phyloP scores from a whole-genome alignment of 2,888 invertebrate species.

The Pseudococcus longispinus region DNA sequence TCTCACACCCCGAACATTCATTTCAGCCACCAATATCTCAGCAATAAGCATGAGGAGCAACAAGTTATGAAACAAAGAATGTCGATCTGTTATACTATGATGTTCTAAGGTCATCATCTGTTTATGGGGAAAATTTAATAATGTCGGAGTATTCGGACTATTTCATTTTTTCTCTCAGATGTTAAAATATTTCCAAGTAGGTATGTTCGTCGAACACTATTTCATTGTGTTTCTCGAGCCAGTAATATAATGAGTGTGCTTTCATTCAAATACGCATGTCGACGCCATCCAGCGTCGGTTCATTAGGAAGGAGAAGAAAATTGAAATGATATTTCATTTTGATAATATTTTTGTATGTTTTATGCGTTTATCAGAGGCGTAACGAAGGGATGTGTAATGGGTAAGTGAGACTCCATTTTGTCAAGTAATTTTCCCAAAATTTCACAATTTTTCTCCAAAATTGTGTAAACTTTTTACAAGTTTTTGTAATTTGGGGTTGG shows the following conservation, averaged over 20 bases:
- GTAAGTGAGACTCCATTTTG: too few relatives aligned
- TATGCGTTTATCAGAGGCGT: too few relatives aligned
- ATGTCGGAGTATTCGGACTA: slow-evolving; percentile 20
- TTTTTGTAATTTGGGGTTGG: too few relatives aligned
- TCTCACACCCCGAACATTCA: not conserved
- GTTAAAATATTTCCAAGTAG: not conserved
- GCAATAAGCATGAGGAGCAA: slow-evolving; percentile 13
- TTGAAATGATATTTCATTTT: too few relatives aligned
- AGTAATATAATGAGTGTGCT: not conserved
- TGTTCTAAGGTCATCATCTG: not conserved
- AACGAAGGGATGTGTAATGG: too few relatives aligned
- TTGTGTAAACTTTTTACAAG: too few relatives aligned
- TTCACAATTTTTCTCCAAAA: too few relatives aligned
- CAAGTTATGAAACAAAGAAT: slow-evolving; percentile 32
- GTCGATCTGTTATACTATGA: not conserved
- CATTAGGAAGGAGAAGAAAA: too few relatives aligned
- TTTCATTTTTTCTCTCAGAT: slow-evolving; percentile 7
- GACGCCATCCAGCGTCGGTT: too few relatives aligned
- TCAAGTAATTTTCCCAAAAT: too few relatives aligned
- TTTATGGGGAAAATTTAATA: slow-evolving; percentile 29
- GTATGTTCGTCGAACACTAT: not conserved
- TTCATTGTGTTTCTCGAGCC: not conserved
- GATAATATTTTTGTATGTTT: too few relatives aligned
- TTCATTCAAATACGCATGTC: not conserved
- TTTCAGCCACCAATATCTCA: slow-evolving; percentile 1